Conservation (phyloP, 2,797 vertebrate genomes). For the Ibycter americanus region DNA sequence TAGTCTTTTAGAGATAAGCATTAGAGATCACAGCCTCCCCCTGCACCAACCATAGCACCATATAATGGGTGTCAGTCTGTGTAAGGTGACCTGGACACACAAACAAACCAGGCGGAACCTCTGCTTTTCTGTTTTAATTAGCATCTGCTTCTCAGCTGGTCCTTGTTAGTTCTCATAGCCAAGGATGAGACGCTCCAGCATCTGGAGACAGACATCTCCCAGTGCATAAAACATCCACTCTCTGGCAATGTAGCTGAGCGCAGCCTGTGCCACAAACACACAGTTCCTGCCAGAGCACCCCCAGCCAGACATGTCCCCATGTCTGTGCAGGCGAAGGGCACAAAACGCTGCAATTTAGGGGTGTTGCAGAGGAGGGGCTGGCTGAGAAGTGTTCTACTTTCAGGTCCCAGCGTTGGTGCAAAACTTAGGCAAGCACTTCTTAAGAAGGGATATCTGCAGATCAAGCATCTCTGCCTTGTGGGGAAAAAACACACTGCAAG, state of each 20-base stretch:
- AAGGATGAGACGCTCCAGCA: background rate
- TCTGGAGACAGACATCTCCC: background rate
- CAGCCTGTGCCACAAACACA: background rate
- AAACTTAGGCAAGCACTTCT: background rate
- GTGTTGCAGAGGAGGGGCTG: background rate
- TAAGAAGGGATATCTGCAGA: background rate
- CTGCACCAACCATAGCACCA: background rate
- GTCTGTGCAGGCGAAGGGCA: background rate
- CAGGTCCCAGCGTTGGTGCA: fast-evolving
- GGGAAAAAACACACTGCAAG: background rate
- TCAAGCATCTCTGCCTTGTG: background rate
- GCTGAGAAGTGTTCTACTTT: background rate
- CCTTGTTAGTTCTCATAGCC: background rate
- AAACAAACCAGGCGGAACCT: background rate
- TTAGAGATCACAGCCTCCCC: background rate
- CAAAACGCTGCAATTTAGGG: fast-evolving
- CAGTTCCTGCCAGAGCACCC: background rate
- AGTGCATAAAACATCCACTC: background rate
- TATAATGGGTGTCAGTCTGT: background rate
- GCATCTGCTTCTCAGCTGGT: slow-evolving; percentile 22
- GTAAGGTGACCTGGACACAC: background rate
- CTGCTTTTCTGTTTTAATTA: background rate
- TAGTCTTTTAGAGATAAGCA: background rate
- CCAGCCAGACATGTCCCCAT: fast-evolving
- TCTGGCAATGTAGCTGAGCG: fast-evolving